phyloP scores from a whole-genome alignment of 2,113 vertebrate species.

The Monopterus albus region DNA sequence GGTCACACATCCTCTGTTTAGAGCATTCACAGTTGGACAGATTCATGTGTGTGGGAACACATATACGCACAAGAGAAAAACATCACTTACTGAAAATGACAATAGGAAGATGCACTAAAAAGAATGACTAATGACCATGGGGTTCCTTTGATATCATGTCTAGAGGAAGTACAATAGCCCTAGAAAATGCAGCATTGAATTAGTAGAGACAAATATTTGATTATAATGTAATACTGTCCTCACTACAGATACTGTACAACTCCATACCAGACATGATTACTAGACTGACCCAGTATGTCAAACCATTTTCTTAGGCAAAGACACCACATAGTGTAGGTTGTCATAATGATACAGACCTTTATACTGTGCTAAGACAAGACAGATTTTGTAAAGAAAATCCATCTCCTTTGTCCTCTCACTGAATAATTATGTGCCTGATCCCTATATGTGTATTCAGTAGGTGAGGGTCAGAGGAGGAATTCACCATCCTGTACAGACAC shows the following conservation, averaged over 20 bases:
- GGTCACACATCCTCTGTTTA: conserved; percentile 58
- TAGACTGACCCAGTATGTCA: neutral
- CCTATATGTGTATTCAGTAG: neutral
- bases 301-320: neutral
- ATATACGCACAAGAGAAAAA: neutral
- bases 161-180: neutral
- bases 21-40: conserved; percentile 20
- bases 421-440: neutral
- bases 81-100: conserved; percentile 47
- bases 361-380: neutral
- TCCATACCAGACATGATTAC: neutral
- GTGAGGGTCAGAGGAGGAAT: conserved; percentile 31
- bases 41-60: conserved; percentile 14
- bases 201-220: too few species aligned
- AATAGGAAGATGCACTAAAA: neutral
- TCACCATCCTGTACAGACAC: conserved; percentile 68
- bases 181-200: neutral
- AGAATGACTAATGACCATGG: neutral
- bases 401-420: neutral
- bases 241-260: neutral
- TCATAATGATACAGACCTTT: neutral
- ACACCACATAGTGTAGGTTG: neutral
- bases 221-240: neutral
- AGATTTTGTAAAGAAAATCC: neutral
- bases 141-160: neutral